phyloP scores from a whole-genome alignment of 2,113 vertebrate species.

The Aramus guarauna region DNA sequence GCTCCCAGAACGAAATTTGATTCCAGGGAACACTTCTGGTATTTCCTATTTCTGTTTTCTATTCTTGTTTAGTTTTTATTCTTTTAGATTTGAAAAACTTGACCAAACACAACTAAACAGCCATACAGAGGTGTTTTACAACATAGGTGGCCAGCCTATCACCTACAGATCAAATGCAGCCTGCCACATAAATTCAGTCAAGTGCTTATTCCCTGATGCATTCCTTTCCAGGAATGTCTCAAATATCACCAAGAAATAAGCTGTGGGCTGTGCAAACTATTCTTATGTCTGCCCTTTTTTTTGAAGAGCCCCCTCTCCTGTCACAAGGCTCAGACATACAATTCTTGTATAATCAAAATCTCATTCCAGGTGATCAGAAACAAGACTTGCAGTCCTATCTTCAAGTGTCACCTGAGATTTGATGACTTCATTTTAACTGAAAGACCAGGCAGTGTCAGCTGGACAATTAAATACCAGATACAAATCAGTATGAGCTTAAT shows the following conservation, averaged over 20 bases:
- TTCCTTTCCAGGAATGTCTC: conserved; percentile 20
- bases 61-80: conserved; percentile 53
- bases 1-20: conserved; percentile 55
- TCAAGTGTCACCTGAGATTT: background rate
- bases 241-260: background rate
- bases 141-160: conserved; percentile 47
- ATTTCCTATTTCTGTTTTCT: conserved; percentile 69
- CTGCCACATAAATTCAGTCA: conserved; percentile 36
- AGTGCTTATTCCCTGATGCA: background rate
- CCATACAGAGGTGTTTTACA: conserved; percentile 46
- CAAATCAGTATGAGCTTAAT: background rate
- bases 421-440: background rate
- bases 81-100: conserved; percentile 52
- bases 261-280: background rate
- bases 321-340: background rate
- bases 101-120: conserved; percentile 33
- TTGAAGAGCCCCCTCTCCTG: background rate
- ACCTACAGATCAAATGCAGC: conserved; percentile 27
- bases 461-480: background rate
- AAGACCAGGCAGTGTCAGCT: background rate
- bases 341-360: background rate
- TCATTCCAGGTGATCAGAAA: background rate
- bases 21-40: conserved; percentile 51
- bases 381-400: background rate
- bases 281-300: background rate